These are phyloP conservation scores for Brachynemurus nebulosus DNA, from an alignment of 2,888 invertebrate species.

Conservation along the genomic window DNA sequence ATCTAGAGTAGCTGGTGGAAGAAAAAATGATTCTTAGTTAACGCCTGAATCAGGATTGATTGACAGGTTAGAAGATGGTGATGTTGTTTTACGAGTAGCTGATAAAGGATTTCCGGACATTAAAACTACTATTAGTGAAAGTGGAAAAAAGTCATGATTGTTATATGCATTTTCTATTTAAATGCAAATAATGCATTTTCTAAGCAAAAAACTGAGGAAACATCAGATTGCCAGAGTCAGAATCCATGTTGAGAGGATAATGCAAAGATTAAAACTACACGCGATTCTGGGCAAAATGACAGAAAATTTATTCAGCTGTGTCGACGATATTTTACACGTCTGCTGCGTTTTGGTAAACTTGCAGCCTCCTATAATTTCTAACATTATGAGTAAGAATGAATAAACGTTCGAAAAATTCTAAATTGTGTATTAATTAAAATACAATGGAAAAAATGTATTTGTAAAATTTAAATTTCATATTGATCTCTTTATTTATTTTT, in stretches of 20 bases:
- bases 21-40: slow-evolving; percentile 14
- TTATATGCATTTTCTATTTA: slow-evolving; percentile 11
- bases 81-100: slow-evolving; percentile 11
- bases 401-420: too few species aligned
- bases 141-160: slow-evolving; percentile 9
- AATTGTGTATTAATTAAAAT: too few species aligned
- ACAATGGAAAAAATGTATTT: too few species aligned
- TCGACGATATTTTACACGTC: slow-evolving; percentile 8
- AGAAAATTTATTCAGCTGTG: slow-evolving; percentile 6
- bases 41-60: slow-evolving; percentile 12
- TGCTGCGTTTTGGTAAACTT: slow-evolving; percentile 11
- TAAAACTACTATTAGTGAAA: slow-evolving; percentile 7
- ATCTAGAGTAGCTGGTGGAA: slow-evolving; percentile 12
- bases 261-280: slow-evolving; percentile 9
- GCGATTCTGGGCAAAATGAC: slow-evolving; percentile 4
- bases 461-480: too few species aligned
- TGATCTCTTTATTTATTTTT: too few species aligned
- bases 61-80: slow-evolving; percentile 11
- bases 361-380: slow-evolving; percentile 9
- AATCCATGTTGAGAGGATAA: slow-evolving; percentile 10
- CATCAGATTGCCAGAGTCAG: slow-evolving; percentile 8
- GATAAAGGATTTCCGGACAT: slow-evolving; percentile 12
- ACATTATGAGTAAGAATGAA: slow-evolving; percentile 8
- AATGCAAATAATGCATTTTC: slow-evolving; percentile 8
- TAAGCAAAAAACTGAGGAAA: slow-evolving; percentile 9